These are phyloP conservation scores for Aleiodes leptofemur DNA, from an alignment of 2,888 invertebrate genomes.

Conservation along the genomic window DNA sequence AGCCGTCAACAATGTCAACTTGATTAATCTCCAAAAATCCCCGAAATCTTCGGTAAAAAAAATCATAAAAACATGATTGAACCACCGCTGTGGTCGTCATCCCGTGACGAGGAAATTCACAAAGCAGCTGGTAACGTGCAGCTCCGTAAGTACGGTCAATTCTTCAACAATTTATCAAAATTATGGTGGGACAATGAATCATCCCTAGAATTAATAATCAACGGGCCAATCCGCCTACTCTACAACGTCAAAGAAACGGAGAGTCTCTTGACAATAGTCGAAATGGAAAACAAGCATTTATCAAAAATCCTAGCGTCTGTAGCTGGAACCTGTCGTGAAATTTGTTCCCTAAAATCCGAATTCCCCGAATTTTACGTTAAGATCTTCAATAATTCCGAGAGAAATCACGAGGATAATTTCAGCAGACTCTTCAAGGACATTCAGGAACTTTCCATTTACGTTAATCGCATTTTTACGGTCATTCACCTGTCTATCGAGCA, in stretches of 20 bases:
- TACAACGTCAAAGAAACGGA: slow-evolving; percentile 80
- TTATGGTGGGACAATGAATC: slow-evolving; percentile 61
- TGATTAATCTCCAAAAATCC: no score
- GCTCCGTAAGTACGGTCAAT: slow-evolving; percentile 77
- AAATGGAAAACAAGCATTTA: slow-evolving; percentile 89
- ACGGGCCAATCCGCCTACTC: slow-evolving; percentile 69
- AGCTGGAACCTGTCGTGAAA: slow-evolving; percentile 87
- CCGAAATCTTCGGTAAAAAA: no score
- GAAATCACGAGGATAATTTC: slow-evolving; percentile 57
- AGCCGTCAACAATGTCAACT: no score
- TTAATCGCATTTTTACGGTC: slow-evolving; percentile 65
- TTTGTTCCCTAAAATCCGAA: slow-evolving; percentile 81
- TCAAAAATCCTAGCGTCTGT: slow-evolving; percentile 88
- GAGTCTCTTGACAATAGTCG: slow-evolving; percentile 82
- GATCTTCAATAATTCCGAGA: slow-evolving; percentile 69
- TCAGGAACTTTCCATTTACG: slow-evolving; percentile 68
- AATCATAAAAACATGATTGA: slow-evolving; percentile 66
- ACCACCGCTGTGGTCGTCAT: slow-evolving; percentile 65
- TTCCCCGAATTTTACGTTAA: slow-evolving; percentile 79
- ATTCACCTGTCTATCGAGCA: slow-evolving; percentile 66
- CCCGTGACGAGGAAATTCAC: slow-evolving; percentile 69
- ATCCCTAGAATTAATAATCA: slow-evolving; percentile 64
- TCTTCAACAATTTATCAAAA: slow-evolving; percentile 76
- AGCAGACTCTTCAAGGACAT: slow-evolving; percentile 66
- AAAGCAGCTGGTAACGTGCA: slow-evolving; percentile 77